Evolutionary conservation across 2,113 vertebrate species (phyloP).

Genomic region (Lamprologus tigripictilis): DNA sequence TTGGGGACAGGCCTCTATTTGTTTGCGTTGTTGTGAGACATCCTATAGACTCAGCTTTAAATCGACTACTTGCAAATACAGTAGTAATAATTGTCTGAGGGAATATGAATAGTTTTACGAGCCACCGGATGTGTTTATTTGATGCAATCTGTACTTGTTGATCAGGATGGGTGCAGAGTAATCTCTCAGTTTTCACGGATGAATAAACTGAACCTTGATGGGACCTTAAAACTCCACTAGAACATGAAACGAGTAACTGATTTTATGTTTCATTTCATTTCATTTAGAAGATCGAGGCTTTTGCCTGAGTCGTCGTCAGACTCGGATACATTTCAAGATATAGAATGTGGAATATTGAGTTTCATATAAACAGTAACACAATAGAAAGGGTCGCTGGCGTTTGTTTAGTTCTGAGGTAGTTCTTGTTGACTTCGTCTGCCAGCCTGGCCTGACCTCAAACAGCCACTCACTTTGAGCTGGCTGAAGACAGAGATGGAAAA

Average conservation of each 20-base stretch:
- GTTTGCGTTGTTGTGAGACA: neutral
- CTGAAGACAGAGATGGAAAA: conserved; percentile 43
- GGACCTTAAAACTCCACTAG: neutral
- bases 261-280: neutral
- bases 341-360: neutral
- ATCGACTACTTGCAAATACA: neutral
- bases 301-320: neutral
- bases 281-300: neutral
- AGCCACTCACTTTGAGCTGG: conserved; percentile 55
- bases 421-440: conserved; percentile 28
- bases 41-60: neutral
- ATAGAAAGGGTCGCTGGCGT: neutral
- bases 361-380: neutral
- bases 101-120: neutral
- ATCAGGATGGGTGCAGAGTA: neutral
- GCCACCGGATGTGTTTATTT: neutral
- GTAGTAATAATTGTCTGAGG: neutral
- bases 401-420: conserved; percentile 10
- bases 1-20: neutral
- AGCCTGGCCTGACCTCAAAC: conserved; percentile 57
- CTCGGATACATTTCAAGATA: neutral
- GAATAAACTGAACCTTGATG: neutral
- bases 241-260: neutral
- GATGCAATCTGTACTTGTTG: neutral
- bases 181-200: neutral